These are phyloP conservation scores for Antheraea yamamai DNA, from an alignment of 2,888 invertebrate species.

Conservation along the genomic window DNA sequence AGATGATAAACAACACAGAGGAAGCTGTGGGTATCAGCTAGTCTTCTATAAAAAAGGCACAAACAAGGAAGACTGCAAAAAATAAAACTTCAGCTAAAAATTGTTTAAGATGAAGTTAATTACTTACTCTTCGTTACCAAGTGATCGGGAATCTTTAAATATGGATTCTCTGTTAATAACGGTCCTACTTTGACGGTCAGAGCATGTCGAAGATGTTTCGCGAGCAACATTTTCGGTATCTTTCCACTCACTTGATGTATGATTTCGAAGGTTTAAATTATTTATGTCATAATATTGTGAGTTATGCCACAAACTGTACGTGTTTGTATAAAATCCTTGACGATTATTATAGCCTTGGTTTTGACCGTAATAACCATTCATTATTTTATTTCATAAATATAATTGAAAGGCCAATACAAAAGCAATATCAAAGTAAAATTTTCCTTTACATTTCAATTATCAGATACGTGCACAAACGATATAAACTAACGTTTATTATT, in stretches of 20 bases:
- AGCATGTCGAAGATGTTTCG: not conserved
- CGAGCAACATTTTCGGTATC: conserved; percentile 18
- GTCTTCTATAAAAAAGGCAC: too few relatives aligned
- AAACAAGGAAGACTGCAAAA: not conserved
- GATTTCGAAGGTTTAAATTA: conserved; percentile 40
- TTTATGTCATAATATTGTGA: conserved; percentile 47
- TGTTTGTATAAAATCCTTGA: conserved; percentile 37
- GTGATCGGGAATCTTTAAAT: conserved; percentile 16
- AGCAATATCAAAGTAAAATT: not conserved
- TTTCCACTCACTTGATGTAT: conserved; percentile 31
- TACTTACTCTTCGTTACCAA: conserved; percentile 21
- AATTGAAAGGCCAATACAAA: not conserved
- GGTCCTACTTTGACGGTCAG: conserved; percentile 9
- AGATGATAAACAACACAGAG: too few relatives aligned
- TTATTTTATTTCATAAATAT: not conserved
- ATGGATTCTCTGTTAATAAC: conserved; percentile 17
- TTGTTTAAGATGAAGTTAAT: not conserved
- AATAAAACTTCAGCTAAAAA: not conserved
- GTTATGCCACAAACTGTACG: conserved; percentile 46
- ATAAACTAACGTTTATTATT: not conserved
- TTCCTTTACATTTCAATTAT: not conserved
- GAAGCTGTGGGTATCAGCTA: too few relatives aligned
- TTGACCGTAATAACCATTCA: conserved; percentile 29
- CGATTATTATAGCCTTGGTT: conserved; percentile 24
- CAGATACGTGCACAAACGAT: not conserved